phyloP scores from a whole-genome alignment of 2,888 invertebrate species.

The Nezara viridula region DNA sequence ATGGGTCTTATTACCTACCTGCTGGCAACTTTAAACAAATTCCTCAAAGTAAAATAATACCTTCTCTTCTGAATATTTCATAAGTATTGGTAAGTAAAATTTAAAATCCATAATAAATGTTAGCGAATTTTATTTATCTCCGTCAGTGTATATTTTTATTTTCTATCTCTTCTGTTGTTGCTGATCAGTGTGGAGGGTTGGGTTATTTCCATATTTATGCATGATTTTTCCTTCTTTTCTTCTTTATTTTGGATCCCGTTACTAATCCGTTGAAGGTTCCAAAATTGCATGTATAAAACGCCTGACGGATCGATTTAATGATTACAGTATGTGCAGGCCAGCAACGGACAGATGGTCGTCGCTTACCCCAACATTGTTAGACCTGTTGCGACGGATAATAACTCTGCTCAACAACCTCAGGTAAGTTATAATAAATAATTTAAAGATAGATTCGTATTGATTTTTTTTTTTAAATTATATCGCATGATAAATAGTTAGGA shows the following conservation, averaged over 20 bases:
- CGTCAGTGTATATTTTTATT: neutral
- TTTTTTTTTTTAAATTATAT: no score
- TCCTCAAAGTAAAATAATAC: no score
- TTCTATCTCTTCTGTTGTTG: neutral
- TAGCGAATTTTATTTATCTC: neutral
- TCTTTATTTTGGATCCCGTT: slow-evolving; percentile 24
- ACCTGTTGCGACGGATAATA: slow-evolving; percentile 51
- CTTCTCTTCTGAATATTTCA: no score
- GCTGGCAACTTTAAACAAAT: no score
- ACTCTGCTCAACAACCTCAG: slow-evolving; percentile 59
- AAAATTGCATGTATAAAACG: slow-evolving; percentile 10
- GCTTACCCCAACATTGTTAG: slow-evolving; percentile 63
- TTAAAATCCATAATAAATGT: no score
- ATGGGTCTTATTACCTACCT: no score
- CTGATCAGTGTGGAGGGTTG: neutral
- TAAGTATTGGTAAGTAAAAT: no score
- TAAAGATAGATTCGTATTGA: no score
- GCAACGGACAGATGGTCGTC: slow-evolving; percentile 64
- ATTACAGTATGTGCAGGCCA: slow-evolving; percentile 63
- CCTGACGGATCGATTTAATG: slow-evolving; percentile 41
- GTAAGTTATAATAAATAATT: neutral
- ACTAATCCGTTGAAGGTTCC: slow-evolving; percentile 35
- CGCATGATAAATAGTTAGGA: no score
- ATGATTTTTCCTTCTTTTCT: neutral
- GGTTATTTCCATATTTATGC: neutral